phyloP scores from a whole-genome alignment of 1,140 invertebrate species.

The Cydia pomonella region DNA sequence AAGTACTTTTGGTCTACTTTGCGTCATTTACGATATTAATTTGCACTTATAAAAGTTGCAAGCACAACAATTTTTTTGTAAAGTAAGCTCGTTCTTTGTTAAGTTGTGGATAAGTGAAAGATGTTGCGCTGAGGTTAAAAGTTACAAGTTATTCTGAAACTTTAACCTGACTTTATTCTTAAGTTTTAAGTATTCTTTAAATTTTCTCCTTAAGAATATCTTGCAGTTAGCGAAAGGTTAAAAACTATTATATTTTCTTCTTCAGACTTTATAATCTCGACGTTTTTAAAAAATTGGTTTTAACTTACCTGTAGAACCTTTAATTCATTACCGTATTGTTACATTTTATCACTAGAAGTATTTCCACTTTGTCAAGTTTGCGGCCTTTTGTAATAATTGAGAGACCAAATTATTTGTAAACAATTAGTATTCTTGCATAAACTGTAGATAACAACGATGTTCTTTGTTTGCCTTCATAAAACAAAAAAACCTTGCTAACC shows the following conservation, averaged over 20 bases:
- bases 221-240: background rate
- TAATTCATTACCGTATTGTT: too few relatives aligned
- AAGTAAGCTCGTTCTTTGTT: background rate
- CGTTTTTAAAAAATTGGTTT: too few relatives aligned
- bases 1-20: too few relatives aligned
- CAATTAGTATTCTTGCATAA: too few relatives aligned
- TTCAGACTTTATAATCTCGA: too few relatives aligned
- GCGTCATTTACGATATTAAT: background rate
- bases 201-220: background rate
- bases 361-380: too few relatives aligned
- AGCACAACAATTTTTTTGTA: background rate
- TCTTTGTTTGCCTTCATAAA: too few relatives aligned
- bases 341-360: too few relatives aligned
- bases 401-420: too few relatives aligned
- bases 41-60: background rate
- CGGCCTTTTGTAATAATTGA: too few relatives aligned
- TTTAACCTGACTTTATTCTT: background rate
- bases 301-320: too few relatives aligned
- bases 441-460: too few relatives aligned
- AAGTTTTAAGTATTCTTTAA: background rate
- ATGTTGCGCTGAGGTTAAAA: conserved; percentile 2
- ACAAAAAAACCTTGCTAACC: background rate
- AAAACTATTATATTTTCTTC: background rate
- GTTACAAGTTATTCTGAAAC: conserved; percentile 14
- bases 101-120: background rate